phyloP scores from a whole-genome alignment of 2,797 vertebrate genomes.

The Chanos chanos region DNA sequence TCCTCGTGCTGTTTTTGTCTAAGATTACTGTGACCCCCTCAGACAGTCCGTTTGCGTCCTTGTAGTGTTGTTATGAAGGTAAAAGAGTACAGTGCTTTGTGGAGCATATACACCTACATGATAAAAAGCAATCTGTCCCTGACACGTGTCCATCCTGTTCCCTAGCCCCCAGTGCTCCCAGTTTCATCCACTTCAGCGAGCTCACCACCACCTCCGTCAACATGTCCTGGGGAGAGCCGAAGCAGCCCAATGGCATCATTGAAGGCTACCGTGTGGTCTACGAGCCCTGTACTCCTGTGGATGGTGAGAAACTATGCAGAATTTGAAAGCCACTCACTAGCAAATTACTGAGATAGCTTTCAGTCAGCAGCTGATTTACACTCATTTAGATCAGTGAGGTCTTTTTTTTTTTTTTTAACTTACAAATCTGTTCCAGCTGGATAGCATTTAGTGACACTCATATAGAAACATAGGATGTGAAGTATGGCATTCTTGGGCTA shows the following conservation, averaged over 20 bases:
- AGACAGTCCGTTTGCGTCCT: too few species aligned
- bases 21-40: constrained; percentile 11
- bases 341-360: constrained; percentile 28
- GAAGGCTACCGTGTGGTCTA: constrained; percentile 83
- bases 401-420: constrained; percentile 47
- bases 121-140: too few species aligned
- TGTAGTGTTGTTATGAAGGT: too few species aligned
- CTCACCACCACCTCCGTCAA: constrained; percentile 86
- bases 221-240: constrained; percentile 82
- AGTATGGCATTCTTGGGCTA: constrained; percentile 41
- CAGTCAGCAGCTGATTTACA: constrained; percentile 54
- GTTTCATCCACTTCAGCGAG: constrained; percentile 81
- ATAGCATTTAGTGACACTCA: too few species aligned
- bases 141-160: too few species aligned
- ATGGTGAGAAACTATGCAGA: constrained; percentile 75
- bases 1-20: constrained; percentile 40
- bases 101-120: too few species aligned
- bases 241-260: constrained; percentile 79
- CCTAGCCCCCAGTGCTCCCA: constrained; percentile 82
- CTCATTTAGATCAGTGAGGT: constrained; percentile 37
- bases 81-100: too few species aligned
- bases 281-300: constrained; percentile 82
- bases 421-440: constrained; percentile 51
- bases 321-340: neutral
- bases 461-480: constrained; percentile 3